phyloP scores from a whole-genome alignment of 2,113 vertebrate species.

The Lutjanus erythropterus region DNA sequence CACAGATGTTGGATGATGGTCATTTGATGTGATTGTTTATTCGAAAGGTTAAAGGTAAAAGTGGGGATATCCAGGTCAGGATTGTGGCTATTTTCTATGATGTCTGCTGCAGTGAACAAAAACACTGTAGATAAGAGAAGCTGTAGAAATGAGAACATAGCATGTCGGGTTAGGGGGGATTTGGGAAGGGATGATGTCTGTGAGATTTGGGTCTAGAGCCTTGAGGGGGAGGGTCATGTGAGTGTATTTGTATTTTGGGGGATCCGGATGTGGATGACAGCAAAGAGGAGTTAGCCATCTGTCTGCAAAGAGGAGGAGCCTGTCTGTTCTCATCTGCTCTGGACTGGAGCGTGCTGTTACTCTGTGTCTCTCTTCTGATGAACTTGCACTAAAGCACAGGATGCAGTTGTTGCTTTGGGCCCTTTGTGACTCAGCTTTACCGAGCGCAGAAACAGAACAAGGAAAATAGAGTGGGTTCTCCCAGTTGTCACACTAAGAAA shows the following conservation, averaged over 20 bases:
- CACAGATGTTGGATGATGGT: neutral
- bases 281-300: constrained; percentile 35
- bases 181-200: constrained; percentile 46
- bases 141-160: neutral
- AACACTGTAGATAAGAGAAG: neutral
- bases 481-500: neutral
- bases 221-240: neutral
- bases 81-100: no score
- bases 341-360: neutral
- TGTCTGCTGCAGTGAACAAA: neutral
- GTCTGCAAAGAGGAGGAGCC: constrained; percentile 41
- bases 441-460: neutral
- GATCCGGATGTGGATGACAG: constrained; percentile 11
- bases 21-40: no score
- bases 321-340: neutral
- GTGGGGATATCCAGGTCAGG: neutral
- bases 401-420: constrained; percentile 6
- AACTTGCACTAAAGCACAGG: neutral
- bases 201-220: constrained; percentile 28
- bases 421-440: constrained; percentile 15
- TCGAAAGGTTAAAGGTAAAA: neutral
- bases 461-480: neutral
- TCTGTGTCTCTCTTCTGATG: neutral
- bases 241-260: neutral
- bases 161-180: constrained; percentile 31